Conservation (phyloP, 2,888 invertebrate genomes). For the Hesperia comma region DNA sequence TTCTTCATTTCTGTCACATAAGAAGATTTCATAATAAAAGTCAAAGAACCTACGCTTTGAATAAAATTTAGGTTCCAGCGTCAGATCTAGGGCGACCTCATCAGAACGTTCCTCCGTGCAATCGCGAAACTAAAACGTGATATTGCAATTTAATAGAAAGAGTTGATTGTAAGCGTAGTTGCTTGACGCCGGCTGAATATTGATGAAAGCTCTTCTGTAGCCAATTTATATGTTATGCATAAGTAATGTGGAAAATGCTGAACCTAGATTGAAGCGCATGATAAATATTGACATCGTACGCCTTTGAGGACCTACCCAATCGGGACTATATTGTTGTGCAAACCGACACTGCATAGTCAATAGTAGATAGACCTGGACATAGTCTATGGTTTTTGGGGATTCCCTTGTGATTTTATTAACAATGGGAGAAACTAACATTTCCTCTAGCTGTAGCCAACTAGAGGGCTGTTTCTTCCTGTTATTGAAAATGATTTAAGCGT, state of each 20-base stretch:
- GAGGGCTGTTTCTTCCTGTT: too few relatives aligned
- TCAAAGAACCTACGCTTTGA: constrained; percentile 32
- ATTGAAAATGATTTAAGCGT: too few relatives aligned
- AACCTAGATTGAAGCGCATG: constrained; percentile 67
- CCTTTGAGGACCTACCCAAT: constrained; percentile 31
- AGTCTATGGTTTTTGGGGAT: constrained; percentile 1
- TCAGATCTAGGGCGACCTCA: constrained; percentile 39
- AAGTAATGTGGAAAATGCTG: constrained; percentile 80
- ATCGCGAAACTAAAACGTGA: constrained; percentile 41
- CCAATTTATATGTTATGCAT: constrained; percentile 82
- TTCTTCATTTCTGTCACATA: not conserved
- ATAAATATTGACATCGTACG: constrained; percentile 67
- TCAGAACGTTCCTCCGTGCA: constrained; percentile 39
- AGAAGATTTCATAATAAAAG: constrained; percentile 18
- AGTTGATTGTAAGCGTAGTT: constrained; percentile 45
- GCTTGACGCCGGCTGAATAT: constrained; percentile 69
- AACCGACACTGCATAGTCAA: constrained; percentile 3
- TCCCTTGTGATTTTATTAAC: not conserved
- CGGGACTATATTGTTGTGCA: constrained; percentile 3
- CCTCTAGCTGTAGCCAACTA: too few relatives aligned
- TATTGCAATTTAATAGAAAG: constrained; percentile 47
- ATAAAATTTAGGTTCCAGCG: constrained; percentile 34
- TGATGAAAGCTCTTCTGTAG: constrained; percentile 71
- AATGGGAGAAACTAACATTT: too few relatives aligned
- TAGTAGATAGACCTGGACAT: not conserved